These are phyloP conservation scores for Pristionchus entomophagus DNA, from an alignment of 2,888 invertebrate genomes.

Conservation along the genomic window DNA sequence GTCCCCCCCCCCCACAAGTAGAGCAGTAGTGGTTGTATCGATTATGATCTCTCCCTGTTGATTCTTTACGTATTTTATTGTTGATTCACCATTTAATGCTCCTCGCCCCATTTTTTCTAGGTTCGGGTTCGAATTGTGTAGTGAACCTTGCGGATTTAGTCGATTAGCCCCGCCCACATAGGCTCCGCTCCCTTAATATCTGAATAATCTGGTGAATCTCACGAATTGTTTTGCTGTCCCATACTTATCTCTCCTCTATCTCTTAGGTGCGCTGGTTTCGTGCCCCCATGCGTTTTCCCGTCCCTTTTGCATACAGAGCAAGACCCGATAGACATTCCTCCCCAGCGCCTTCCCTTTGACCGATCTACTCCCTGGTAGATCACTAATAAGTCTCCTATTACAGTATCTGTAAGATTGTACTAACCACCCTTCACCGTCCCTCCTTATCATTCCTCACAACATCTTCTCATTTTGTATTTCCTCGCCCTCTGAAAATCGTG, in stretches of 20 bases:
- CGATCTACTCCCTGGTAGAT: not conserved
- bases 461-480: not conserved
- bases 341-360: not conserved
- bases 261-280: not conserved
- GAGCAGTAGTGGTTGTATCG: no score
- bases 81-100: no score
- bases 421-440: not conserved
- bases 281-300: not conserved
- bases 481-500: not conserved
- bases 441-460: not conserved
- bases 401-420: conserved; percentile 34
- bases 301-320: not conserved
- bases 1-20: no score
- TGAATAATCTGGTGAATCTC: not conserved
- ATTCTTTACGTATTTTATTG: no score
- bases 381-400: not conserved
- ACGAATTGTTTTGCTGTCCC: not conserved
- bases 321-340: not conserved
- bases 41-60: no score
- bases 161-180: no score
- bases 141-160: no score
- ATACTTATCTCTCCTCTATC: not conserved
- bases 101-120: no score
- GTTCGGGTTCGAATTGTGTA: no score
- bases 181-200: no score